phyloP scores from a whole-genome alignment of 1,140 invertebrate genomes.

The Oppia nitens region DNA sequence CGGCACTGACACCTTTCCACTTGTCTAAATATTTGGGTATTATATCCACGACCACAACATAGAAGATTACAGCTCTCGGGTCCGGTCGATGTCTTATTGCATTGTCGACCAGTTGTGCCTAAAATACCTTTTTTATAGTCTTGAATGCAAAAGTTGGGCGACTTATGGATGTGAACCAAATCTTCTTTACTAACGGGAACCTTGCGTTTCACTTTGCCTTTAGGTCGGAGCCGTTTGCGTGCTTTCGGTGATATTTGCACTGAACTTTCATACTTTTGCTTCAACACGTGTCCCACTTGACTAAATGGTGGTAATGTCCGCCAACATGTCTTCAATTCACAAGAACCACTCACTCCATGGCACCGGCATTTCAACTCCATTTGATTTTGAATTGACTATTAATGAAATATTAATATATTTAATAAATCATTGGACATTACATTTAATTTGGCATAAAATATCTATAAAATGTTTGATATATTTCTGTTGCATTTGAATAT shows the following conservation, averaged over 20 bases:
- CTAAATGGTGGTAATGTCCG: constrained; percentile 38
- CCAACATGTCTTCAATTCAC: constrained; percentile 84
- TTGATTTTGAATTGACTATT: constrained; percentile 35
- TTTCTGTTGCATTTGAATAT: no score
- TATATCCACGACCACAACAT: constrained; percentile 46
- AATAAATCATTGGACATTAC: no score
- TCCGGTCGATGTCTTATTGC: constrained; percentile 43
- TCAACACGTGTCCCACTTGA: constrained; percentile 36
- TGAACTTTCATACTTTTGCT: constrained; percentile 35
- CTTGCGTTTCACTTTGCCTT: constrained; percentile 24
- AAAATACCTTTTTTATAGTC: constrained; percentile 39
- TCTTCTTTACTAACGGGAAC: constrained; percentile 22
- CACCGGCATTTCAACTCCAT: constrained; percentile 69
- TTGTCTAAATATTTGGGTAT: constrained; percentile 32
- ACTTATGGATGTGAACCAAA: constrained; percentile 43
- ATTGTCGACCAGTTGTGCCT: constrained; percentile 40
- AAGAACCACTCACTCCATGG: constrained; percentile 88
- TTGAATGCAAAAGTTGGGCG: constrained; percentile 44
- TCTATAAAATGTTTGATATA: no score
- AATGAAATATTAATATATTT: no score
- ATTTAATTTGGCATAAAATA: no score
- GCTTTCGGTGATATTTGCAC: constrained; percentile 28
- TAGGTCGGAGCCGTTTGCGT: constrained; percentile 25
- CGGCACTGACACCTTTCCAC: constrained; percentile 39
- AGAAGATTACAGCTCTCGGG: constrained; percentile 45